Percentiles rank a stretch among this genome's conserved stretches.
phyloP scores from a whole-genome alignment of 35 echinoderm and acorn worm genomes.

The Eucidaris tribuloides region DNA sequence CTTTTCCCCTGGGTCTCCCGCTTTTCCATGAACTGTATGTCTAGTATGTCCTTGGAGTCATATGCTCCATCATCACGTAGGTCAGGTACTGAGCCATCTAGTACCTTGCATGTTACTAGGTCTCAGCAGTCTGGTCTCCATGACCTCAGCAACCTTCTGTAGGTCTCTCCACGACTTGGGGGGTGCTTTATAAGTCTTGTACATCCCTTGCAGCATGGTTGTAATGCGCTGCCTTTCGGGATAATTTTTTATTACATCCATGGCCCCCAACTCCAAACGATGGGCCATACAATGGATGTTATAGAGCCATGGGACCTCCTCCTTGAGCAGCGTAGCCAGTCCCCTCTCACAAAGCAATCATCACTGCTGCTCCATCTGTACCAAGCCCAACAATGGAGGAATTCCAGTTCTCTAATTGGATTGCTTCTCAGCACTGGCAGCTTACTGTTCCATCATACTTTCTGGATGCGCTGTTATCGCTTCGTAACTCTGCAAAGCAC shows the following conservation, averaged over 20 bases:
- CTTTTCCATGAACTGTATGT: not conserved
- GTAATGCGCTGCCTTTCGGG: not conserved
- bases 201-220: not conserved
- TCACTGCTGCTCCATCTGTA: constrained; percentile 12
- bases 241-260: not conserved
- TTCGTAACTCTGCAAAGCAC: too few relatives aligned
- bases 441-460: too few relatives aligned
- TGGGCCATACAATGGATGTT: constrained; percentile 29
- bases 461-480: too few relatives aligned
- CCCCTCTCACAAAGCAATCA: not conserved
- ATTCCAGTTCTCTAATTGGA: not conserved
- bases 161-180: not conserved
- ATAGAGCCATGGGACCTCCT: not conserved
- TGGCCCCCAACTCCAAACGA: not conserved
- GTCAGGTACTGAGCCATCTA: not conserved
- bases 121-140: not conserved
- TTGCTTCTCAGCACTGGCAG: too few relatives aligned
- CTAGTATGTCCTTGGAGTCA: not conserved
- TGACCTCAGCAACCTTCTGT: not conserved
- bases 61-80: not conserved
- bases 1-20: not conserved
- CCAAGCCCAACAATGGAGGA: not conserved
- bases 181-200: not conserved
- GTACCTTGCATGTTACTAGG: not conserved
- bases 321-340: not conserved